These are phyloP conservation scores for Pristionchus maxplancki DNA, from an alignment of 2,888 invertebrate genomes.

Conservation along the genomic window DNA sequence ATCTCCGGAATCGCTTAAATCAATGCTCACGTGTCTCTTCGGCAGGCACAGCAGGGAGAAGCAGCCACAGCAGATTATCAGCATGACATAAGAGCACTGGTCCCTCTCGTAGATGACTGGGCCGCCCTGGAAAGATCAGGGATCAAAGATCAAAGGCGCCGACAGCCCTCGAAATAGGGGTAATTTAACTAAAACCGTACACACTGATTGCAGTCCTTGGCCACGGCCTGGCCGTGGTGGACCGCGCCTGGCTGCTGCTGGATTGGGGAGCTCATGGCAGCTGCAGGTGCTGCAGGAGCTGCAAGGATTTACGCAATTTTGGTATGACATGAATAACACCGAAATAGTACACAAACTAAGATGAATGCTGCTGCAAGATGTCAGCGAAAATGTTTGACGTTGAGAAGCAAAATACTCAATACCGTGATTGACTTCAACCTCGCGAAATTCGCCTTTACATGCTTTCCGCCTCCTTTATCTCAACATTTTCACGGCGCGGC, in stretches of 20 bases:
- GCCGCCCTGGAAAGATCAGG: background rate
- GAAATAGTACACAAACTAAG: no score
- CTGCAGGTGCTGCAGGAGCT: background rate
- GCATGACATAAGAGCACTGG: background rate
- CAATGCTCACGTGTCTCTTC: background rate
- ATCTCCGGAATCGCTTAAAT: background rate
- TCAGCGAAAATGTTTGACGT: no score
- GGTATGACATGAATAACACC: no score
- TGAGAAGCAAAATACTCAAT: no score
- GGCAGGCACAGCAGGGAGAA: background rate
- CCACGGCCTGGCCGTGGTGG: background rate
- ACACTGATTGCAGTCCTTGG: background rate
- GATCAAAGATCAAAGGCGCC: conserved; percentile 1
- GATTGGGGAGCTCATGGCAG: background rate
- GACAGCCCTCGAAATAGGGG: no score
- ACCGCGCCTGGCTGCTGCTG: background rate
- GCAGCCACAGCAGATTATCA: background rate
- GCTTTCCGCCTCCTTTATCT: no score
- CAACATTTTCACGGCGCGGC: background rate
- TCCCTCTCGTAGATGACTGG: conserved; percentile 10
- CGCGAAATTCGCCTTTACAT: no score
- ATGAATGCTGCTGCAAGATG: no score
- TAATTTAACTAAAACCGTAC: no score
- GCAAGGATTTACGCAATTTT: no score
- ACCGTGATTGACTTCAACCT: no score